phyloP scores from a whole-genome alignment of 92 coral and sea anemone genomes.

The Epizoanthus fatuus region DNA sequence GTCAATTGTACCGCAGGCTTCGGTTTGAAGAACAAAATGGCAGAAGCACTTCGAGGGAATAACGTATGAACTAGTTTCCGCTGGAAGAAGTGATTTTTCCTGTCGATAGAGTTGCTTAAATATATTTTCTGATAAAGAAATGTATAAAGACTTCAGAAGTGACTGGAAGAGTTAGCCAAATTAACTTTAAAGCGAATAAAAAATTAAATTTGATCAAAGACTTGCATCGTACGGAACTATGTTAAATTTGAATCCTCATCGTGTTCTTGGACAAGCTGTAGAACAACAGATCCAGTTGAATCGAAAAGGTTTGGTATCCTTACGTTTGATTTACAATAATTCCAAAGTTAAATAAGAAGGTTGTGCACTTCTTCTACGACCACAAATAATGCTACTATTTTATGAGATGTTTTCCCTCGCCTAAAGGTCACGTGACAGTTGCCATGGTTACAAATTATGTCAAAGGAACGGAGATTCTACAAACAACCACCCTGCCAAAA shows the following conservation, averaged over 20 bases:
- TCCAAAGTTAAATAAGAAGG: background rate
- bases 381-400: background rate
- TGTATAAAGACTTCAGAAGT: background rate
- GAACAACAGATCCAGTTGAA: conserved; percentile 4
- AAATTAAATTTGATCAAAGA: background rate
- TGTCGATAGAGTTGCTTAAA: background rate
- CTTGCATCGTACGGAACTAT: background rate
- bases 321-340: background rate
- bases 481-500: background rate
- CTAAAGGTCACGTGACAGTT: background rate
- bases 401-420: background rate
- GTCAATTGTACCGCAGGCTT: background rate
- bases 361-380: background rate
- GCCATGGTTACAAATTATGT: background rate
- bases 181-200: background rate
- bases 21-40: background rate
- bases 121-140: conserved; percentile 1
- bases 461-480: background rate
- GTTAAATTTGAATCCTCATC: no score
- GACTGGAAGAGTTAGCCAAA: background rate
- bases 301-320: background rate
- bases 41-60: conserved; percentile 3
- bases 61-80: background rate
- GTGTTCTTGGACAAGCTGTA: background rate
- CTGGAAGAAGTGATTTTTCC: conserved; percentile 11